These are phyloP conservation scores for Heliconius ismenius DNA, from an alignment of 2,888 invertebrate genomes.

Conservation along the genomic window DNA sequence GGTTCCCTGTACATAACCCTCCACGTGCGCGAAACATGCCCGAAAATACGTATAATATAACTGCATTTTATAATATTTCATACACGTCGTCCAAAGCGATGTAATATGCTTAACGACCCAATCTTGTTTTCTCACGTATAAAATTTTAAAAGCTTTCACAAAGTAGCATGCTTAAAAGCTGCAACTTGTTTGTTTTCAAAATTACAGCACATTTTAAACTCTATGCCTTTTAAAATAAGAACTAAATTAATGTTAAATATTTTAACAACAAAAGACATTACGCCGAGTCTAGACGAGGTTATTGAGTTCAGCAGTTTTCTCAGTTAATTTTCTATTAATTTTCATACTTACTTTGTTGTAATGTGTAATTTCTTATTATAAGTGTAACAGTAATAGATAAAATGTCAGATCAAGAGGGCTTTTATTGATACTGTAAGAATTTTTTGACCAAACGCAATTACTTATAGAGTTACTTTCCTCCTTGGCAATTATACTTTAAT, in stretches of 20 bases:
- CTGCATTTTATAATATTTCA: neutral
- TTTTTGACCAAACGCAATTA: no score
- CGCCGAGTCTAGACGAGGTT: slow-evolving; percentile 38
- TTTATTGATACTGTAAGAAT: no score
- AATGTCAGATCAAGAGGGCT: neutral
- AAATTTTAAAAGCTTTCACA: slow-evolving; percentile 24
- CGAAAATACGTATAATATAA: neutral
- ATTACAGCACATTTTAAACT: neutral
- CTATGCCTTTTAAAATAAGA: slow-evolving; percentile 1
- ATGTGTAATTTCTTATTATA: neutral
- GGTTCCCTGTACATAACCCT: neutral
- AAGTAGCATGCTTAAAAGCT: slow-evolving; percentile 16
- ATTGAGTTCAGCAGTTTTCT: slow-evolving; percentile 36
- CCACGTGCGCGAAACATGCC: no score
- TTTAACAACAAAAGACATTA: slow-evolving; percentile 24
- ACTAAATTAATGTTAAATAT: neutral
- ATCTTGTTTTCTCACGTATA: slow-evolving; percentile 24
- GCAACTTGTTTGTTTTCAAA: slow-evolving; percentile 9
- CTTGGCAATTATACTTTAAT: no score
- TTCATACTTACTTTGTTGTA: slow-evolving; percentile 9
- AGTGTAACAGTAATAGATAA: neutral
- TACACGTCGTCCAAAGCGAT: neutral
- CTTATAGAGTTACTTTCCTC: no score
- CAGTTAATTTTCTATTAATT: slow-evolving; percentile 33
- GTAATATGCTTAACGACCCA: slow-evolving; percentile 10